A percentile compares a stretch with the other conserved stretches of the same genome.
Conservation (phyloP, 1,140 invertebrate species). For the Diploscapter pachys region DNA sequence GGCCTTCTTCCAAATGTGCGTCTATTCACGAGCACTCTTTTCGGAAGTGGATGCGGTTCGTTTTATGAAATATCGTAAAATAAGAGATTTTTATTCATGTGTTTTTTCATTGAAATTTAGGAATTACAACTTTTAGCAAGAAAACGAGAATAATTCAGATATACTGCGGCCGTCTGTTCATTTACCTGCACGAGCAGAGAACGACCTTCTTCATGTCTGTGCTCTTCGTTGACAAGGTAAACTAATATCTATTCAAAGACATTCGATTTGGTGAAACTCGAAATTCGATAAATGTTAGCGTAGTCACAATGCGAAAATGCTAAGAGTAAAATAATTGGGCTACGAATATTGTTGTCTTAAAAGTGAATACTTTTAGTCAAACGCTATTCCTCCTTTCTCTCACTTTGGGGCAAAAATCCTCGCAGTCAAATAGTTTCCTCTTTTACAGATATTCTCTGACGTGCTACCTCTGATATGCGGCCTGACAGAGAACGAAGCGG, state of each 20-base stretch:
- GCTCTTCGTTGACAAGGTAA: constrained; percentile 89
- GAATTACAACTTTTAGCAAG: too few species aligned
- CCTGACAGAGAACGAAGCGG: constrained; percentile 96
- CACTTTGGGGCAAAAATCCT: constrained; percentile 59
- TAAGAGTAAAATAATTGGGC: not conserved
- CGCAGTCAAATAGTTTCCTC: constrained; percentile 44
- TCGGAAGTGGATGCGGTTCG: constrained; percentile 78
- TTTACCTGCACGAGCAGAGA: constrained; percentile 86
- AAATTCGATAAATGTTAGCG: not conserved
- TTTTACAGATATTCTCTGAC: constrained; percentile 85
- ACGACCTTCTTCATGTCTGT: constrained; percentile 95
- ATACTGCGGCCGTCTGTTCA: constrained; percentile 93
- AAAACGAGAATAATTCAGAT: constrained; percentile 60
- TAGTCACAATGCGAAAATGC: constrained; percentile 13
- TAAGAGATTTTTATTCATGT: too few species aligned
- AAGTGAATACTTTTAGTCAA: too few species aligned
- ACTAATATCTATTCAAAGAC: not conserved
- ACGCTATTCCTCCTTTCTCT: constrained; percentile 21
- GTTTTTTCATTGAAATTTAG: too few species aligned
- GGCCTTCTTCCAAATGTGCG: constrained; percentile 86
- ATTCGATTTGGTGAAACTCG: not conserved
- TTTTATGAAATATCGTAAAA: too few species aligned
- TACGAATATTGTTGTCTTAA: too few species aligned
- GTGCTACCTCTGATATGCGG: constrained; percentile 95
- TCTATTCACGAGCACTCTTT: constrained; percentile 91